phyloP scores from a whole-genome alignment of 2,888 invertebrate genomes.

The Augiades crinisus region DNA sequence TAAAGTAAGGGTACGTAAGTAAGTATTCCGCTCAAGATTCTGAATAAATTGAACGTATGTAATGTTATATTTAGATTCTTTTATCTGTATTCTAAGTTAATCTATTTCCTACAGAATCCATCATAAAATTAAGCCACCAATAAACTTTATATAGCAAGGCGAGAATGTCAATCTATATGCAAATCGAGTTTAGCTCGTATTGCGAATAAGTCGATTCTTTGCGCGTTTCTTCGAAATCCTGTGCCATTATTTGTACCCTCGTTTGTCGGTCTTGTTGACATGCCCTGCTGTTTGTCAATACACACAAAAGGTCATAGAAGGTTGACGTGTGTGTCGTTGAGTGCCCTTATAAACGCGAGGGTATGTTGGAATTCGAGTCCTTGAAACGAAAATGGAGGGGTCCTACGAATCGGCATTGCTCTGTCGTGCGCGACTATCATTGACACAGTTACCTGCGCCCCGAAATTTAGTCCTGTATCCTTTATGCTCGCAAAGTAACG shows the following conservation, averaged over 20 bases:
- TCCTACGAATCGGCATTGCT: constrained; percentile 41
- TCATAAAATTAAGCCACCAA: constrained; percentile 18
- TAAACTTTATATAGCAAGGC: constrained; percentile 11
- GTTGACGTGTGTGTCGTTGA: constrained; percentile 43
- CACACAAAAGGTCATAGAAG: constrained; percentile 41
- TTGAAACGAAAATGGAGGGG: constrained; percentile 51
- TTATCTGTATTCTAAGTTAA: background rate
- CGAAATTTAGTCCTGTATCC: constrained; percentile 8
- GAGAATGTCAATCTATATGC: constrained; percentile 10
- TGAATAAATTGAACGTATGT: background rate
- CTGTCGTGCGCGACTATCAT: constrained; percentile 45
- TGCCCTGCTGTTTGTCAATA: constrained; percentile 15
- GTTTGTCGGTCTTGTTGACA: background rate
- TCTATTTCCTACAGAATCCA: constrained; percentile 1
- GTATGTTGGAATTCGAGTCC: constrained; percentile 41
- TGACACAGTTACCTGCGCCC: constrained; percentile 43
- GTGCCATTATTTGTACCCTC: background rate
- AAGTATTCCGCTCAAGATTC: background rate
- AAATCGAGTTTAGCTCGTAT: constrained; percentile 2
- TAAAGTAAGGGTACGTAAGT: too few species aligned
- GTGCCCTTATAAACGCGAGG: constrained; percentile 34
- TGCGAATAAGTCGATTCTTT: constrained; percentile 3
- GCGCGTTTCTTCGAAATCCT: background rate
- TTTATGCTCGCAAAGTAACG: constrained; percentile 18
- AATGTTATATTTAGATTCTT: background rate